A percentile compares a stretch with the other conserved stretches of the same genome.
These are phyloP conservation scores for Heptranchias perlo DNA, from an alignment of 2,113 vertebrate genomes.

Conservation along the genomic window DNA sequence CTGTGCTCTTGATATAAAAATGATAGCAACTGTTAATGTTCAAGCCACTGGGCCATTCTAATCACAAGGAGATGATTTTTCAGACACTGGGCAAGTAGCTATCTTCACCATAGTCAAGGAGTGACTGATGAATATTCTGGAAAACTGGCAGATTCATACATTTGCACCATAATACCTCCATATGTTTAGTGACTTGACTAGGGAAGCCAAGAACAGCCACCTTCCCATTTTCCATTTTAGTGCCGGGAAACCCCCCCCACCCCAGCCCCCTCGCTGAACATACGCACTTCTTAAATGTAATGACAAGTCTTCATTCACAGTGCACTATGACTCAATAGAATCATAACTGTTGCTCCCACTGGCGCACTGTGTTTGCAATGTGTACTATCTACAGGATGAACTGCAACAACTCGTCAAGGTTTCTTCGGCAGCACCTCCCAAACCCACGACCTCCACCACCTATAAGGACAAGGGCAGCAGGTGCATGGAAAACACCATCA, in stretches of 20 bases:
- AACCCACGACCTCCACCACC: too few species aligned
- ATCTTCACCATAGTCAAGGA: not conserved
- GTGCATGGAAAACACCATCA: too few species aligned
- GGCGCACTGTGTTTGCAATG: too few species aligned
- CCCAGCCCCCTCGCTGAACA: not conserved
- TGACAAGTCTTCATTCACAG: not conserved
- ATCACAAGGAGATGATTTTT: not conserved
- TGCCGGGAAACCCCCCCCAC: not conserved
- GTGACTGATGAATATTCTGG: not conserved
- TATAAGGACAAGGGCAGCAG: too few species aligned
- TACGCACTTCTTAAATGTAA: not conserved
- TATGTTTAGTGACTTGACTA: not conserved
- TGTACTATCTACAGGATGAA: too few species aligned
- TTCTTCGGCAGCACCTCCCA: too few species aligned
- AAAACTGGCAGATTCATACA: not conserved
- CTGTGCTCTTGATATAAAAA: not conserved
- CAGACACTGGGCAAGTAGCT: not conserved
- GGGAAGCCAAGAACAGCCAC: not conserved
- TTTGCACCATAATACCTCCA: not conserved
- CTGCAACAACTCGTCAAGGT: too few species aligned
- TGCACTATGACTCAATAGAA: not conserved
- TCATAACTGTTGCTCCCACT: not conserved
- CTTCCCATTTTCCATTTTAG: not conserved
- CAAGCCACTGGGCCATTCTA: not conserved
- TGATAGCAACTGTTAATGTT: not conserved